Conservation (phyloP, 2,113 vertebrate species). For the Piprites chloris region DNA sequence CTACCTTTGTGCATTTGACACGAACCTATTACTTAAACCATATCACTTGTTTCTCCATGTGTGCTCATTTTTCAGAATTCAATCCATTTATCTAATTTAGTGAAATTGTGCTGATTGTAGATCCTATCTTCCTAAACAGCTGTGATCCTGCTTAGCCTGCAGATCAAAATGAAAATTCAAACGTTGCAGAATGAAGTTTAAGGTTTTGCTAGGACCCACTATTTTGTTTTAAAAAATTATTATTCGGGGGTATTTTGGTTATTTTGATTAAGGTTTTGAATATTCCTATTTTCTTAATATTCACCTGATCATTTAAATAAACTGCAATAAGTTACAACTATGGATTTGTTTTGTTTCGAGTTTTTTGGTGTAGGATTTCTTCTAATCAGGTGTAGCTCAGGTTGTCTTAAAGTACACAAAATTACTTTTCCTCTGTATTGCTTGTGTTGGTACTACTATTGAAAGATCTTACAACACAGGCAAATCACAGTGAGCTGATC, state of each 20-base stretch:
- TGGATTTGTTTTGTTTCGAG: neutral
- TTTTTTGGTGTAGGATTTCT: accelerated
- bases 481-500: neutral
- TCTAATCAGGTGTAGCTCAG: neutral
- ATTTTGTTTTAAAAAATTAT: neutral
- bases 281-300: neutral
- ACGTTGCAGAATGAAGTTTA: neutral
- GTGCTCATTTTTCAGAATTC: neutral
- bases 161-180: neutral
- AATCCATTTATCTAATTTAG: neutral
- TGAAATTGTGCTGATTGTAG: neutral
- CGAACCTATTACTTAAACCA: neutral
- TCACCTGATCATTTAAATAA: neutral
- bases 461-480: neutral
- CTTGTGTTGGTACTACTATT: neutral
- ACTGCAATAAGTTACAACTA: neutral
- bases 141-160: neutral
- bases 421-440: neutral
- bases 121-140: neutral
- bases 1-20: neutral
- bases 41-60: neutral
- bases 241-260: accelerated
- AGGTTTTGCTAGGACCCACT: neutral
- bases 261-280: neutral
- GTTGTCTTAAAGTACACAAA: neutral